These are phyloP conservation scores for Caenorhabditis panamensis DNA, from an alignment of 2,888 invertebrate genomes.

Conservation along the genomic window DNA sequence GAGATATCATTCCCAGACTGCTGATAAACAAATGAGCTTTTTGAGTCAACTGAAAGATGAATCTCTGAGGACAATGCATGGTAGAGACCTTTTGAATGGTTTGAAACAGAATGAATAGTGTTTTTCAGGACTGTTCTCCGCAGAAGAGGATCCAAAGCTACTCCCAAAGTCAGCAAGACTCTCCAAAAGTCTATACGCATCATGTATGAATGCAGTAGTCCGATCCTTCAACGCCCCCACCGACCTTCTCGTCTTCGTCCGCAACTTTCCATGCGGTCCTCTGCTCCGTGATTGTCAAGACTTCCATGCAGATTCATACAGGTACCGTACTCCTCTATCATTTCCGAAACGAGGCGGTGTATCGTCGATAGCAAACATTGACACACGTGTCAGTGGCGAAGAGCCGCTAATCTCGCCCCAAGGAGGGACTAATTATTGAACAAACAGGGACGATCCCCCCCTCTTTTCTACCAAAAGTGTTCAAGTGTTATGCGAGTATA, in stretches of 20 bases:
- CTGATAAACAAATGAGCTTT: slow-evolving; percentile 62
- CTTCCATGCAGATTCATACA: slow-evolving; percentile 68
- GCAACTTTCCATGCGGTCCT: slow-evolving; percentile 73
- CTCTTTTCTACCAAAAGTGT: slow-evolving; percentile 26
- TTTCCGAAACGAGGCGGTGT: slow-evolving; percentile 28
- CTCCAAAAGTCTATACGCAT: slow-evolving; percentile 49
- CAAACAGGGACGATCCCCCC: slow-evolving; percentile 34
- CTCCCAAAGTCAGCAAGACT: slow-evolving; percentile 53
- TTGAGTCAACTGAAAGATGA: slow-evolving; percentile 60
- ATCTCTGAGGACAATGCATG: slow-evolving; percentile 53
- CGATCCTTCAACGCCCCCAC: slow-evolving; percentile 60
- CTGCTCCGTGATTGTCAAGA: slow-evolving; percentile 67
- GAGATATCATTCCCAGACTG: slow-evolving; percentile 63
- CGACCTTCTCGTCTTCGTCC: slow-evolving; percentile 64
- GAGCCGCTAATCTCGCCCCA: slow-evolving; percentile 57
- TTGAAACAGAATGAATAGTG: neutral
- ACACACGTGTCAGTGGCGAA: slow-evolving; percentile 63
- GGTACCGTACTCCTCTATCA: slow-evolving; percentile 57
- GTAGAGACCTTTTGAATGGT: slow-evolving; percentile 25
- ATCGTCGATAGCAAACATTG: slow-evolving; percentile 45
- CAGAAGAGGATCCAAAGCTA: slow-evolving; percentile 38
- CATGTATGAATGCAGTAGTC: slow-evolving; percentile 66
- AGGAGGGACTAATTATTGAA: slow-evolving; percentile 58
- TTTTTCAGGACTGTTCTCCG: slow-evolving; percentile 47
- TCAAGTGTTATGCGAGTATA: slow-evolving; percentile 9